Base-by-base conservation (phyloP, 2,888 invertebrate species). In the Hypomecis punctinalis region DNA sequence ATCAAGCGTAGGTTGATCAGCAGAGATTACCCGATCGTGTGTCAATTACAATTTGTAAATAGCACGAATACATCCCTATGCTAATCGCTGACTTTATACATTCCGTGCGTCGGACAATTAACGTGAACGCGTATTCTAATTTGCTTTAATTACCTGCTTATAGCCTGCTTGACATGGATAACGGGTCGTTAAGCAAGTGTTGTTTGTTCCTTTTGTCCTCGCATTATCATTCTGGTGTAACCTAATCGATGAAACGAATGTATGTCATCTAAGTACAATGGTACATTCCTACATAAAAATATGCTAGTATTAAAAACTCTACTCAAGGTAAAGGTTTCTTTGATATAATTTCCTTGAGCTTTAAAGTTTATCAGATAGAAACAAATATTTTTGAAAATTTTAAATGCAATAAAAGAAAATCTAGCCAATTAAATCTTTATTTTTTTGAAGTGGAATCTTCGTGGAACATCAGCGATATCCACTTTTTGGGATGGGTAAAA, bases 51-150 rank as follows among this genome's bases (percentile, higher is more conserved):
- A 79, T 77, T 72, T 63, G 64, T 69, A 73, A 70, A 70, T 63
- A 62, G 68, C 69, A 69, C 68, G 70, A 74, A 77, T 76, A 68
- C 63, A 74, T 69, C 63, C 51, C 59, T 57, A 70, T 73, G 73
- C 42, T 73, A 72, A 74, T 74, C 62, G 55, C 36, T 49, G 63
- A 75, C 61, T 66, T 73, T 76, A 75, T 63, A 65, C 68, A 78
- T 83, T 75, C 80, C 61, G 57, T 58, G 65, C 67, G 72, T 66
- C 67, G 58, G 68, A 66, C 73, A 80, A 81, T 84, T 82, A 82
- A 79, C 77, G 79, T 77, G 79, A 81, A 81, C 78, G 77, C 73
- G 77, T 73, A 82, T 81, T 77, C 66, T 76, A 78, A 81, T 81
- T 73, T 72, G 75, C 68, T 76, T 74, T 78, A 83, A 83, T 82